Base-by-base conservation (phyloP, 1,140 invertebrate genomes). In the Leguminivora glycinivorella region DNA sequence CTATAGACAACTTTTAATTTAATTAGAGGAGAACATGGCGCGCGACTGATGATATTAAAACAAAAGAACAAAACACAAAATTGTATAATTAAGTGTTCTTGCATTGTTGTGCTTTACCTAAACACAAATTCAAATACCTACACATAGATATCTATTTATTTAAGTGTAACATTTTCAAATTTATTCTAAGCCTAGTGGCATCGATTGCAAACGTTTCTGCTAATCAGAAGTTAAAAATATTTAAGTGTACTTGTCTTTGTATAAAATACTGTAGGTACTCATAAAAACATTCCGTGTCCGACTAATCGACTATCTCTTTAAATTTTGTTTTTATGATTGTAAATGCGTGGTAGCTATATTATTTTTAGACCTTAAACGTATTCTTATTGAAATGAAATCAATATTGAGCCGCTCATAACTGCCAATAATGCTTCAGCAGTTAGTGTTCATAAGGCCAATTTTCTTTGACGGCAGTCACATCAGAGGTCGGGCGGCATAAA, bases 391-490 rank as follows among this genome's bases (percentile, higher is more conserved):
- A 52, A 52, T 19, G 2, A 52, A 52, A 52, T n/a, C 5, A 52
- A 52, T 22, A 52, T 22, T 22, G 47, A 52, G 22, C 10, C 5
- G 47, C 19, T 22, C n/a, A 22, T 22, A 52, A 52, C 10, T n/a
- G n/a, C 47, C 22, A 52, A 52, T 22, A 52, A 52, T 52, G 22
- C 7, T 52, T 52, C 47, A 52, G 47, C 9, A 52, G 26, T 22
- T 14, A 63, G 58, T 63, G n/a, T 63, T 31, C 58, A 1, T 63
- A 17, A 17, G 34, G 58, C n/a, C 58, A 63, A 31, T 63, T 52
- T 63, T 34, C 10, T 68, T 71, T 73, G 76, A 72, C 72, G 72
- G 76, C 73, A 70, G 67, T 80, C 78, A 80, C 29, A 19, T n/a
- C n/a, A 47, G 24, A 19, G 70, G 43, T 66, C 60, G 68, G 69